Conservation (phyloP, 1,140 invertebrate genomes). For the Meloidogyne floridensis region DNA sequence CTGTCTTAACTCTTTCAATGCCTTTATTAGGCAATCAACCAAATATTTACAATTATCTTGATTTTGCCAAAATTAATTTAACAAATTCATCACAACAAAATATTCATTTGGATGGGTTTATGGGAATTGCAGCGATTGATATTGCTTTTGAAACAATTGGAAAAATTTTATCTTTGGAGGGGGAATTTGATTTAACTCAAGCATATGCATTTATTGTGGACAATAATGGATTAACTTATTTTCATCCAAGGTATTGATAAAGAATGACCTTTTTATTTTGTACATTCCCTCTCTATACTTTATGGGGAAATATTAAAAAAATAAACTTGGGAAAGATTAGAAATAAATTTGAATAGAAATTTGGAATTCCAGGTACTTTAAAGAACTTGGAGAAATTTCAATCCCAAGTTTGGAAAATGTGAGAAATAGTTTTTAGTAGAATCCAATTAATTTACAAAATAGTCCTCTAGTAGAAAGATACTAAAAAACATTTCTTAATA, state of each 20-base stretch:
- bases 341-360: too few relatives aligned
- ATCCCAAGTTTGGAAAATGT: too few relatives aligned
- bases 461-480: too few relatives aligned
- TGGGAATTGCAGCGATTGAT: conserved; percentile 57
- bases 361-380: too few relatives aligned
- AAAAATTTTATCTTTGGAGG: conserved; percentile 19
- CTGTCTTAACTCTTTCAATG: conserved; percentile 55
- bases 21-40: conserved; percentile 49
- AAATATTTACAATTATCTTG: conserved; percentile 10
- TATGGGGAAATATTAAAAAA: too few relatives aligned
- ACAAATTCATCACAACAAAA: conserved; percentile 6
- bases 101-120: conserved; percentile 31
- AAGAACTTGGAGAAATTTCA: too few relatives aligned
- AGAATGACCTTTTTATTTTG: neutral
- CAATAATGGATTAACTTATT: conserved; percentile 64
- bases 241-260: conserved; percentile 52
- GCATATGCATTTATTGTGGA: conserved; percentile 61
- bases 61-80: conserved; percentile 5
- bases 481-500: too few relatives aligned
- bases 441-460: too few relatives aligned
- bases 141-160: conserved; percentile 41
- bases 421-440: too few relatives aligned
- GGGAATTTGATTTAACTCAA: conserved; percentile 31
- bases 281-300: neutral
- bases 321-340: too few relatives aligned